Percentiles rank a stretch among this genome's conserved stretches.
Evolutionary conservation across 2,113 vertebrate genomes (phyloP).

Genomic region (Orthochromis indermauri): DNA sequence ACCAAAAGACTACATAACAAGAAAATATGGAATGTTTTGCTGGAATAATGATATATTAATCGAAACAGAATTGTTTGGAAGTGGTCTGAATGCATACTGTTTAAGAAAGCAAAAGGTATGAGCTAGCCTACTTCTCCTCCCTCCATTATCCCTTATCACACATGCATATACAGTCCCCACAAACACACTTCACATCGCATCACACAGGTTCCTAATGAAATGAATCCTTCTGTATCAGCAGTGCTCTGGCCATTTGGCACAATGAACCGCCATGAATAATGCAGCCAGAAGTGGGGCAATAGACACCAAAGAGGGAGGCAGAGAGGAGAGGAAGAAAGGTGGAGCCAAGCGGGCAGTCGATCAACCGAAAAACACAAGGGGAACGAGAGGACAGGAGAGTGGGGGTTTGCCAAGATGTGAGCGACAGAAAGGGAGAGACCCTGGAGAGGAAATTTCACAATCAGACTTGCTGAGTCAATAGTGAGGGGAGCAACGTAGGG

Average conservation of each 20-base stretch:
- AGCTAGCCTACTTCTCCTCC: background rate
- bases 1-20: background rate
- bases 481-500: background rate
- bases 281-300: conserved; percentile 33
- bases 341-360: background rate
- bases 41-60: background rate
- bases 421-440: conserved; percentile 1
- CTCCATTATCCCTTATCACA: background rate
- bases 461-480: conserved; percentile 59
- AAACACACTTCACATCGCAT: background rate
- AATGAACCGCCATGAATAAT: conserved; percentile 61
- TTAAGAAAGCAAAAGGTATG: background rate
- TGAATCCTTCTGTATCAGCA: conserved; percentile 54
- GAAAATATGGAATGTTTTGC: background rate
- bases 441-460: conserved; percentile 22
- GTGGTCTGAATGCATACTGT: background rate
- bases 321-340: background rate
- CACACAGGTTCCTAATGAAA: conserved; percentile 41
- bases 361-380: background rate
- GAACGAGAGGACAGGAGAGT: background rate
- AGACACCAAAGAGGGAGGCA: background rate
- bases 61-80: background rate
- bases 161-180: background rate
- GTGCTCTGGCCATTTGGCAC: conserved; percentile 53
- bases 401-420: background rate